A percentile compares a stretch with the other conserved stretches of the same genome.
Conservation (phyloP, 2,797 vertebrate genomes). For the Nothura maculosa region DNA sequence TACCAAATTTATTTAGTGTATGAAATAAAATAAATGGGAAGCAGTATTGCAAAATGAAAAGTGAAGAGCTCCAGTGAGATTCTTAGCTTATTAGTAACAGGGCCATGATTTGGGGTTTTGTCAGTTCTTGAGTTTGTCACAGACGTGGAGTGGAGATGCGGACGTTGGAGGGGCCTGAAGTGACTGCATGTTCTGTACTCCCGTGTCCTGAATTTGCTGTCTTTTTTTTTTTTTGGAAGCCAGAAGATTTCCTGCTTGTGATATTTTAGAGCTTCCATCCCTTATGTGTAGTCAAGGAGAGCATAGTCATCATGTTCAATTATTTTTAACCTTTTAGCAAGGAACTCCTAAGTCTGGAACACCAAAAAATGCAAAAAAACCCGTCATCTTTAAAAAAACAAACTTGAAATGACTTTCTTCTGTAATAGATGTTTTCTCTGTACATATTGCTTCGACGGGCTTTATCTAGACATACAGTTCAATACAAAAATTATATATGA, state of each 20-base stretch:
- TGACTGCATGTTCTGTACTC: neutral
- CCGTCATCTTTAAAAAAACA: neutral
- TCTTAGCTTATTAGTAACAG: neutral
- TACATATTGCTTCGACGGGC: neutral
- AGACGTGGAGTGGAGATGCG: neutral
- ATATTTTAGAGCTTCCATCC: neutral
- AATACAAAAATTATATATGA: neutral
- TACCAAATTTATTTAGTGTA: neutral
- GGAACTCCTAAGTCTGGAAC: neutral
- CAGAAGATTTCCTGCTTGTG: neutral
- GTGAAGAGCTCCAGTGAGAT: rapidly evolving
- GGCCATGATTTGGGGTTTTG: neutral
- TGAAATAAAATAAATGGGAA: neutral
- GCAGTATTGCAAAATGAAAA: neutral
- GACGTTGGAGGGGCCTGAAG: neutral
- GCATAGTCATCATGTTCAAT: neutral
- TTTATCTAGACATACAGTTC: neutral
- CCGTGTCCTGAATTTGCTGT: neutral
- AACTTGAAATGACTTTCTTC: neutral
- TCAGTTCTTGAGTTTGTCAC: neutral
- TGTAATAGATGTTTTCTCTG: neutral
- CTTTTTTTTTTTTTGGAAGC: neutral
- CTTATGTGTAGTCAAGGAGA: neutral
- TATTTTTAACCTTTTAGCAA: conserved; percentile 33
- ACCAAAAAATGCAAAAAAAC: neutral